Conservation (phyloP, 2,113 vertebrate species). For the Antigone vipio region DNA sequence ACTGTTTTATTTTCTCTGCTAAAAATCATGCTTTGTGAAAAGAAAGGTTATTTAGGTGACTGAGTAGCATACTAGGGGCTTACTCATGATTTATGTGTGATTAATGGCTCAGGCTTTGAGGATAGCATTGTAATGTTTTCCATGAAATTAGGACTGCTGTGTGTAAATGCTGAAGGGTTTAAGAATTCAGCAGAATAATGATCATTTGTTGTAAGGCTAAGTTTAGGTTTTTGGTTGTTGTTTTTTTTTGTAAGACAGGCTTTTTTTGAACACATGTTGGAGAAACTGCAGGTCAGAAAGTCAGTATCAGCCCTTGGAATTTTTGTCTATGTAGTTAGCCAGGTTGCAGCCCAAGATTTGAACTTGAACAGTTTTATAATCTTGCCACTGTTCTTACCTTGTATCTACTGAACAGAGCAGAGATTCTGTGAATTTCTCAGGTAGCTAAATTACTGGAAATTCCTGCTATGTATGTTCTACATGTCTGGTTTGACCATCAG, state of each 20-base stretch:
- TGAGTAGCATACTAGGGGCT: neutral
- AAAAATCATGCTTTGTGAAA: neutral
- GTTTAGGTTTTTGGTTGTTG: neutral
- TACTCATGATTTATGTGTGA: neutral
- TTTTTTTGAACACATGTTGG: accelerated
- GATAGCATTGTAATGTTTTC: neutral
- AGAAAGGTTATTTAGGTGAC: neutral
- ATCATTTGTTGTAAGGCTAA: neutral
- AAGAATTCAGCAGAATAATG: neutral
- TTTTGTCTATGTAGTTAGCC: neutral
- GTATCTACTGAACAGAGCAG: neutral
- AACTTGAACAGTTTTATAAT: neutral
- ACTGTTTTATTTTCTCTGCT: neutral
- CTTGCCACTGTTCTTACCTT: neutral
- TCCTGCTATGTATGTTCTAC: neutral
- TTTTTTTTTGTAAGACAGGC: neutral
- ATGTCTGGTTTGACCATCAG: neutral
- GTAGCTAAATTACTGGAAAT: neutral
- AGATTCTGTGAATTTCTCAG: neutral
- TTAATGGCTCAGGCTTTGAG: constrained; percentile 4
- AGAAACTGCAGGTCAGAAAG: neutral
- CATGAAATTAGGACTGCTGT: neutral
- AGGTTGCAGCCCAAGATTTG: neutral
- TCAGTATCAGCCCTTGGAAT: neutral
- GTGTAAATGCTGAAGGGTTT: neutral